Conservation (phyloP, 2,113 vertebrate species). For the Ageneiosus marmoratus region DNA sequence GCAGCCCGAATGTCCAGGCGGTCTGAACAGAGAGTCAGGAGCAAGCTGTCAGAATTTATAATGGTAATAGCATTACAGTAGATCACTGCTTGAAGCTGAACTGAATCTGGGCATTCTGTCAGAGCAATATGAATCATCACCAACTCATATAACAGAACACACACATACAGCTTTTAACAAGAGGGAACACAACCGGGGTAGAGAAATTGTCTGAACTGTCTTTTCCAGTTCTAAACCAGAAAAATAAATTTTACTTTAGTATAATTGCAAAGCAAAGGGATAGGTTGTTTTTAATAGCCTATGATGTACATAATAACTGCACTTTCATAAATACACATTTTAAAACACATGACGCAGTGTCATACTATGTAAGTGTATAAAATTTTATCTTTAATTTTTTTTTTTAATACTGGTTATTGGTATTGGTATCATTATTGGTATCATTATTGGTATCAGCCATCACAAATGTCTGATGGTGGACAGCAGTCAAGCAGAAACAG, state of each 20-base stretch:
- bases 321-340: not conserved
- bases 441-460: not conserved
- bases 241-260: not conserved
- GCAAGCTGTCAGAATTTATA: not conserved
- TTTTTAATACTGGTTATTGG: not conserved
- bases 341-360: not conserved
- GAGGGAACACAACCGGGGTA: slow-evolving; percentile 15
- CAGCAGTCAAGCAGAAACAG: not conserved
- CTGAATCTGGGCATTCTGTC: slow-evolving; percentile 35
- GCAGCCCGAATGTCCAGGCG: slow-evolving; percentile 90
- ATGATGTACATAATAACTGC: not conserved
- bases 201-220: not conserved
- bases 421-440: not conserved
- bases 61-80: not conserved
- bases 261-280: not conserved
- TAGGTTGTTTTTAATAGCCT: not conserved
- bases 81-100: not conserved
- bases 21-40: slow-evolving; percentile 70
- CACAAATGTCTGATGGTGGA: not conserved
- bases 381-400: too few relatives aligned
- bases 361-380: not conserved
- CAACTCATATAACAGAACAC: slow-evolving; percentile 32
- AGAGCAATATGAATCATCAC: slow-evolving; percentile 25
- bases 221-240: not conserved
- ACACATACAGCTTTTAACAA: slow-evolving; percentile 28